Base-by-base conservation (phyloP, 2,797 vertebrate species). In the Capromys pilorides region DNA sequence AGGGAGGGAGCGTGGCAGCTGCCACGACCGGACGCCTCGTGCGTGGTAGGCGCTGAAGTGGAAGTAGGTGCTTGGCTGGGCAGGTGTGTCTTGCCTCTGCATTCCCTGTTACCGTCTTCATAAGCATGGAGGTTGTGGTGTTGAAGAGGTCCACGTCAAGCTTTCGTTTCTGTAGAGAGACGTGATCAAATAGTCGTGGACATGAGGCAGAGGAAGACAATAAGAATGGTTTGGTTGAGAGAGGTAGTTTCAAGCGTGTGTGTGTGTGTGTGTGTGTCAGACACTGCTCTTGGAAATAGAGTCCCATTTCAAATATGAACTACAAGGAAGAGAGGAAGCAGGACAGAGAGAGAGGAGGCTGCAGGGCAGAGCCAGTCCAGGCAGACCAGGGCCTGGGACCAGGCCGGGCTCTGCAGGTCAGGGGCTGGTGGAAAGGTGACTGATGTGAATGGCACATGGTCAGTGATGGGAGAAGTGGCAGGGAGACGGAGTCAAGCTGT, bases 21-120 rank as follows among this genome's bases (percentile, higher is more conserved):
- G 73, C 8, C 19, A 57, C 83, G n/a, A 33, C 16, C n/a, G 45
- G 79, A 14, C 1, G 49, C 6, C 21, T 33, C 78, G 54, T n/a
- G 5, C 8, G 5, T 85, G 75, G 2, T 33, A 8, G 78, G 2
- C n/a, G 54, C 41, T 54, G 33, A 49, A n/a, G 19, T 11, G 64
- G 78, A 2, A 31, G 66, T 86, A n/a, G 87, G 89, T 91, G 39
- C n/a, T 85, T 95, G 12, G n/a, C 33, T 93, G 1, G 9, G 31
- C 2, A 59, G 80, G 62, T 54, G 10, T 45, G 28, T 69, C 66
- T 84, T 69, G 49, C 36, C 66, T 36, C n/a, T 22, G 13, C 13
- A 13, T 1, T 22, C 26, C 31, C 49, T 66, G 13, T 14, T 19
- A 21, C 45, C 5, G 1, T 21, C 45, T 93, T 92, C 59, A 14